Percentiles rank a stretch among this genome's conserved stretches.
Conservation (phyloP, 1,140 invertebrate species). For the Hylyphantes graminicola region DNA sequence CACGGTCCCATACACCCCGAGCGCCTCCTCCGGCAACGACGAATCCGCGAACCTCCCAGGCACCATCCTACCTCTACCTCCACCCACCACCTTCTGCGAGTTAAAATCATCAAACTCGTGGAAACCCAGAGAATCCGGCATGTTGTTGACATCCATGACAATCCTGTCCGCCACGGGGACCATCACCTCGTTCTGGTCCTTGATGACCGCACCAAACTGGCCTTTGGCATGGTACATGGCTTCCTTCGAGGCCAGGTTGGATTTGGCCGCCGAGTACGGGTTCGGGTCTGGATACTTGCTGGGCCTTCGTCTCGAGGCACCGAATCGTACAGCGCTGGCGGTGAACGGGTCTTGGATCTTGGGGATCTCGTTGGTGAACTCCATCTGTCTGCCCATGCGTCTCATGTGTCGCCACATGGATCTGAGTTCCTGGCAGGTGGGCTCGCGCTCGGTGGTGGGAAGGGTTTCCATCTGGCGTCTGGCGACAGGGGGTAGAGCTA, state of each 20-base stretch:
- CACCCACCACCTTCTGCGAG: not conserved
- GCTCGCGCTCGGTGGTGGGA: conserved; percentile 71
- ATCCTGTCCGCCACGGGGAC: not conserved
- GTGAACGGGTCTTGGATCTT: conserved; percentile 50
- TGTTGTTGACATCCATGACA: not conserved
- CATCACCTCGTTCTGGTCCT: conserved; percentile 18
- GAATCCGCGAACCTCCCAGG: conserved; percentile 43
- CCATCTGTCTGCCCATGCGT: conserved; percentile 80
- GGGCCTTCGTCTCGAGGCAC: conserved; percentile 2
- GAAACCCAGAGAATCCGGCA: conserved; percentile 32
- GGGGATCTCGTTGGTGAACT: conserved; percentile 61
- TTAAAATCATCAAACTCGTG: conserved; percentile 37
- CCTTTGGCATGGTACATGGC: conserved; percentile 30
- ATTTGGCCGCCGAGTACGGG: conserved; percentile 52
- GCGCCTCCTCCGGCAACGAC: conserved; percentile 48
- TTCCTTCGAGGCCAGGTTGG: conserved; percentile 43
- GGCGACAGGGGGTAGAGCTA: conserved; percentile 42
- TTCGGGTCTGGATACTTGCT: conserved; percentile 49
- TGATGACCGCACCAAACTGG: conserved; percentile 32
- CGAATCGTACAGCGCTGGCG: conserved; percentile 33
- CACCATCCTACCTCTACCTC: not conserved
- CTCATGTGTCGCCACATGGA: conserved; percentile 93
- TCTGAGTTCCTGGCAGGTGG: conserved; percentile 85
- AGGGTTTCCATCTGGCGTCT: conserved; percentile 43
- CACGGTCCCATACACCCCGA: conserved; percentile 60